Evolutionary conservation across 2,797 vertebrate species (phyloP).

Genomic region (Liasis olivaceus): DNA sequence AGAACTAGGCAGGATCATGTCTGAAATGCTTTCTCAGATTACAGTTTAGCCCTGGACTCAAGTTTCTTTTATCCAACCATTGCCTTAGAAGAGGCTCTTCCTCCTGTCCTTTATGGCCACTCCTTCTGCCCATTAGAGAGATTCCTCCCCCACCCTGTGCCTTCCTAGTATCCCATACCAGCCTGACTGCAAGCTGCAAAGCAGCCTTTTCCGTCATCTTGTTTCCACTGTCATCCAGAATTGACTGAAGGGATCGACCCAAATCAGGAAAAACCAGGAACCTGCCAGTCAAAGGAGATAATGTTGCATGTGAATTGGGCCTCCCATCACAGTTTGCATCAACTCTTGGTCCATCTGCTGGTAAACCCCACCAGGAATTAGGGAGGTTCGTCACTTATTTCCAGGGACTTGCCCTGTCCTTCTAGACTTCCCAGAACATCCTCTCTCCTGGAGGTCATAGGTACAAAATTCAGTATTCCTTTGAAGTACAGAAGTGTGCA

Average conservation of each 20-base stretch:
- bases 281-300: conserved; percentile 69
- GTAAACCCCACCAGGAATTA: neutral
- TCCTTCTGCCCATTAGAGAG: neutral
- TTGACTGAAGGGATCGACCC: conserved; percentile 82
- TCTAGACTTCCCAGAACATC: neutral
- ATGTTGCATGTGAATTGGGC: fast-evolving
- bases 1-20: neutral
- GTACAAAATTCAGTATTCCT: neutral
- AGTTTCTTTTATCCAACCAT: neutral
- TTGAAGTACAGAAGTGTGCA: neutral
- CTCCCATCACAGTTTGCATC: neutral
- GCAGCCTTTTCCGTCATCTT: conserved; percentile 76
- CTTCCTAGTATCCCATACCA: conserved; percentile 76
- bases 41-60: neutral
- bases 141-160: neutral
- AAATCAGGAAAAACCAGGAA: conserved; percentile 89
- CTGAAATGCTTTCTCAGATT: neutral
- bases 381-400: neutral
- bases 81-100: neutral
- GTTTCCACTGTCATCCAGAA: conserved; percentile 71
- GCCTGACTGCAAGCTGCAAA: conserved; percentile 82
- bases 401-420: neutral
- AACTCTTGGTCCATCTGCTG: neutral
- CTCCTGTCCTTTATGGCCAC: neutral
- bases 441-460: neutral